phyloP scores from a whole-genome alignment of 2,888 invertebrate genomes.

The Aphrophora alni region DNA sequence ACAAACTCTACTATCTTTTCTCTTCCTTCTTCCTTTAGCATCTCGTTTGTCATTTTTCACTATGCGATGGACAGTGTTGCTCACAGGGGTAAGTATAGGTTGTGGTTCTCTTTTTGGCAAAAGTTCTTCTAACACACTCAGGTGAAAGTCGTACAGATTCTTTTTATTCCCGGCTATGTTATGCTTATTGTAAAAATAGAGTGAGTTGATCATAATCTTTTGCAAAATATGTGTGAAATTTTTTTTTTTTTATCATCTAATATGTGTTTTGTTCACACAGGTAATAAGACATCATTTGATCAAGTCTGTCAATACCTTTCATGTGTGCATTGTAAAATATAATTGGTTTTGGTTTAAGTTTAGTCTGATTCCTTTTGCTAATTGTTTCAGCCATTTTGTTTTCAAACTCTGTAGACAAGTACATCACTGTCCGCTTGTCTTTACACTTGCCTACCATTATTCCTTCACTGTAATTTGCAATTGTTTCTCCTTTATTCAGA shows the following conservation, averaged over 20 bases:
- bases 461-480: too few species aligned
- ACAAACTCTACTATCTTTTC: slow-evolving; percentile 40
- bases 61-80: background rate
- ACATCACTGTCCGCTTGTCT: slow-evolving; percentile 39
- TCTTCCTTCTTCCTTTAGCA: background rate
- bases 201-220: slow-evolving; percentile 39
- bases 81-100: background rate
- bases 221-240: slow-evolving; percentile 41
- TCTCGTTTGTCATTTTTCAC: slow-evolving; percentile 4
- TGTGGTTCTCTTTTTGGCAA: background rate
- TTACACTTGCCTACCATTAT: slow-evolving; percentile 35
- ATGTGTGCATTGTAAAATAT: slow-evolving; percentile 29
- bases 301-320: slow-evolving; percentile 33
- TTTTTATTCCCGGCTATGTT: slow-evolving; percentile 20
- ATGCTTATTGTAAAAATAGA: slow-evolving; percentile 28
- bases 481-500: too few species aligned
- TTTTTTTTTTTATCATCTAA: slow-evolving; percentile 42
- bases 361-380: slow-evolving; percentile 31
- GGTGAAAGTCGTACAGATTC: slow-evolving; percentile 40
- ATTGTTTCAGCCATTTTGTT: slow-evolving; percentile 22
- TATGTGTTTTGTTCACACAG: slow-evolving; percentile 32
- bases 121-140: slow-evolving; percentile 30
- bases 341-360: slow-evolving; percentile 29
- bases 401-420: slow-evolving; percentile 38
- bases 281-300: slow-evolving; percentile 42